A percentile compares a stretch with the other conserved stretches of the same genome.
Conservation (phyloP, 2,888 invertebrate genomes). For the Ceriagrion tenellum region DNA sequence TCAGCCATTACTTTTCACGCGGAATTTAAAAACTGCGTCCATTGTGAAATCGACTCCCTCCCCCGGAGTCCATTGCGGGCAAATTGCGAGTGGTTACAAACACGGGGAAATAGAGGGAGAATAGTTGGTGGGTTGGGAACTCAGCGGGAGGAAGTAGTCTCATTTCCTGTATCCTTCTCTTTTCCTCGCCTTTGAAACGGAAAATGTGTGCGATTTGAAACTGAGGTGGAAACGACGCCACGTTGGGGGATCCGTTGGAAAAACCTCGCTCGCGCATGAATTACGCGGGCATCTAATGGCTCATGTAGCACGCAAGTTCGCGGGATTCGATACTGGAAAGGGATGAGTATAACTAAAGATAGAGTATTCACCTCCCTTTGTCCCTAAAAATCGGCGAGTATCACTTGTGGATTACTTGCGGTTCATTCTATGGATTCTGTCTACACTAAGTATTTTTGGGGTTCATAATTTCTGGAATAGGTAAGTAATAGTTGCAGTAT, state of each 20-base stretch:
- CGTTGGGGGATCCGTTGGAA: background rate
- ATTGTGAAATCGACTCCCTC: background rate
- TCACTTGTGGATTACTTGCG: too few relatives aligned
- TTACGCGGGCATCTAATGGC: background rate
- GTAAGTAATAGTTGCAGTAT: too few relatives aligned
- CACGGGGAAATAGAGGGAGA: background rate
- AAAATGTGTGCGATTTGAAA: background rate
- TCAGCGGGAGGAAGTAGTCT: background rate
- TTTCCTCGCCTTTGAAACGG: background rate
- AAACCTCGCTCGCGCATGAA: background rate
- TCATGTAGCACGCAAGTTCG: background rate
- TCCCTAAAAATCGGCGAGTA: too few relatives aligned
- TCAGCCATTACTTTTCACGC: background rate
- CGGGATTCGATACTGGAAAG: background rate
- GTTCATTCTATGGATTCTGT: too few relatives aligned
- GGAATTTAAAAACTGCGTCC: background rate
- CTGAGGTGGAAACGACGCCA: background rate
- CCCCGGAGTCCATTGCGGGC: background rate
- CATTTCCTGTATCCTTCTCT: background rate
- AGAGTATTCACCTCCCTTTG: too few relatives aligned
- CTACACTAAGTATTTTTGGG: too few relatives aligned
- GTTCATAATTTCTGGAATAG: too few relatives aligned
- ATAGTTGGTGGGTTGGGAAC: background rate
- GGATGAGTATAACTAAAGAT: too few relatives aligned
- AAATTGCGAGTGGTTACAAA: background rate